Base-by-base conservation (phyloP, 2,113 vertebrate species). In the Spea multiplicata region DNA sequence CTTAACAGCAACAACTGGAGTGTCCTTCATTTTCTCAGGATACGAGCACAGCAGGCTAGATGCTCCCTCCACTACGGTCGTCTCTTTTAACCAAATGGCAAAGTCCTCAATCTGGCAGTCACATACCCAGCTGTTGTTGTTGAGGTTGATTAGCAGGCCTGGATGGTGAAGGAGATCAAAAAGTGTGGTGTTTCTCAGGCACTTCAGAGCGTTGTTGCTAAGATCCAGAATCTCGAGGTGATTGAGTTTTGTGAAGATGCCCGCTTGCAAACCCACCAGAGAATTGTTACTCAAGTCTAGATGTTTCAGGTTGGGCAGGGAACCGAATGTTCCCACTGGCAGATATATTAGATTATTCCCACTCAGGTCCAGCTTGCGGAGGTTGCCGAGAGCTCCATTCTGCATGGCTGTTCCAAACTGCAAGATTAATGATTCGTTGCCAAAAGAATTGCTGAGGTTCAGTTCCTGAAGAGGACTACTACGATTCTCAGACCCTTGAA, bases 251-350 rank as follows among this genome's bases (percentile, higher is more conserved):
- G 75, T 88, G 66, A 97, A 92, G 1, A 92, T 91, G 5, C 85
- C 83, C 0, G 91, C 90, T 1, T 72, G 82, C 70, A 99, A 75
- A 12, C 87, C 84, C 83, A 96, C 84, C 72, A 99, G 85, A 1
- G 93, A 95, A 87, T 93, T 97, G 91, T 95, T 95, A 76, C 88
- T 92, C 74, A 98, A 87, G 87, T 93, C 93, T 81, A 99, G 88
- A 68, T 83, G 84, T 72, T 75, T 83, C 80, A 99, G 91, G 69
- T 65, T 80, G 0, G 91, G 81, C 78, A 98, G 87, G 4, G 74
- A 68, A 0, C 62, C 0, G 83, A 96, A 91, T 0, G 88, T 70
- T 52, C 83, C 86, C 0, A 88, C 83, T 0, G 95, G 93, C 68
- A 96, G 85, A 71, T 90, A 84, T 66, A 94, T n/a, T 61, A 98